Percentiles rank a stretch among this genome's conserved stretches.
phyloP scores from a whole-genome alignment of 2,113 vertebrate species.

The Fregata magnificens region DNA sequence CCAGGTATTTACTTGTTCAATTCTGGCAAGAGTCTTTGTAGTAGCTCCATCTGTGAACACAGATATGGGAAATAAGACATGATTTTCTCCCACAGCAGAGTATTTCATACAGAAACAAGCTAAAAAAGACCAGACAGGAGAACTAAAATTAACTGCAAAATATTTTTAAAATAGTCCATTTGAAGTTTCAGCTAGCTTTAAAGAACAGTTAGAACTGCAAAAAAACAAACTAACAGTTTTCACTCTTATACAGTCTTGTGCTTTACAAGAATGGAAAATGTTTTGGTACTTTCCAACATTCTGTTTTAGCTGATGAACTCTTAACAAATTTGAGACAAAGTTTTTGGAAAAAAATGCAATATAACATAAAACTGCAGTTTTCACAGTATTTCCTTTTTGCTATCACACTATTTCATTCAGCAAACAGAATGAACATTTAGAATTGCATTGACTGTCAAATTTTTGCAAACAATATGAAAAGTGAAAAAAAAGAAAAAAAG shows the following conservation, averaged over 20 bases:
- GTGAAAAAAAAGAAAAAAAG: fast-evolving
- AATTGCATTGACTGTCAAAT: background rate
- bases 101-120: background rate
- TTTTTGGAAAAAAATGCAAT: background rate
- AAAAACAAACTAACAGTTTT: background rate
- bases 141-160: constrained; percentile 31
- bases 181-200: background rate
- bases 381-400: background rate
- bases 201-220: background rate
- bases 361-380: background rate
- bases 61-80: constrained; percentile 36
- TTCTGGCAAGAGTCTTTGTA: constrained; percentile 20
- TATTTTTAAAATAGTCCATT: background rate
- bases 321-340: background rate
- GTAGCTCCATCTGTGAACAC: constrained; percentile 54
- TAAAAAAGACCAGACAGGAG: background rate
- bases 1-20: background rate
- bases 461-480: background rate
- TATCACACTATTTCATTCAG: background rate
- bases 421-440: background rate
- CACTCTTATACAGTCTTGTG: background rate
- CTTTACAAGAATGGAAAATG: background rate
- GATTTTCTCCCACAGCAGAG: background rate
- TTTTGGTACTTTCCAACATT: background rate
- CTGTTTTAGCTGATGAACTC: background rate